These are phyloP conservation scores for Lasioglossum marginatum DNA, from an alignment of 2,888 invertebrate genomes.

Conservation along the genomic window DNA sequence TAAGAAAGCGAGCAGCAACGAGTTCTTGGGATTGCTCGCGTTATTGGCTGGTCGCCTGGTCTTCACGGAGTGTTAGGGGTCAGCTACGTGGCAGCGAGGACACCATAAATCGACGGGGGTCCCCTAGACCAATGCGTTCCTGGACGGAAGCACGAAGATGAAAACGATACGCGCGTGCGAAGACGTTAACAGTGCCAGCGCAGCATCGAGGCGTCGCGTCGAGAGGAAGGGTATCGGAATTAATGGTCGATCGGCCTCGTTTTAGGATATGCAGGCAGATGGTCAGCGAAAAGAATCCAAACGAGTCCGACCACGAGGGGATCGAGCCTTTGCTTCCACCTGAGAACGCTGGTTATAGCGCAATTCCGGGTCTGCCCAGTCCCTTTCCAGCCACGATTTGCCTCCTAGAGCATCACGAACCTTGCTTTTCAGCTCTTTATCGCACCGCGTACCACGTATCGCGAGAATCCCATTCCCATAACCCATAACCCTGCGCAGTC, in stretches of 20 bases:
- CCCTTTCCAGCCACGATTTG: conserved; percentile 50
- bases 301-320: conserved; percentile 9
- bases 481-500: neutral
- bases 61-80: conserved; percentile 15
- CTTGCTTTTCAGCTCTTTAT: conserved; percentile 45
- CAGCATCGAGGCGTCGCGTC: neutral
- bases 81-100: conserved; percentile 32
- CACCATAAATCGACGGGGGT: conserved; percentile 46
- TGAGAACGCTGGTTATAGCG: conserved; percentile 7
- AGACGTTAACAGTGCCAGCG: conserved; percentile 14
- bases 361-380: conserved; percentile 30
- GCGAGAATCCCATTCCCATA: neutral
- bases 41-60: conserved; percentile 5
- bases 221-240: conserved; percentile 43
- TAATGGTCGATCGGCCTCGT: conserved; percentile 63
- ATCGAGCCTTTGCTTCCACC: conserved; percentile 18
- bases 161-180: conserved; percentile 52
- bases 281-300: conserved; percentile 29
- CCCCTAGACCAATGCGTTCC: conserved; percentile 10
- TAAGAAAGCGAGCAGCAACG: neutral
- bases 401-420: conserved; percentile 48
- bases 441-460: conserved; percentile 23
- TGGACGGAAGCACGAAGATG: conserved; percentile 57
- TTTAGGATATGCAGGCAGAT: conserved; percentile 52
- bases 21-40: conserved; percentile 10